Percentiles rank a stretch among this genome's conserved stretches.
Conservation (phyloP, 2,797 vertebrate genomes). For the Masticophis lateralis region DNA sequence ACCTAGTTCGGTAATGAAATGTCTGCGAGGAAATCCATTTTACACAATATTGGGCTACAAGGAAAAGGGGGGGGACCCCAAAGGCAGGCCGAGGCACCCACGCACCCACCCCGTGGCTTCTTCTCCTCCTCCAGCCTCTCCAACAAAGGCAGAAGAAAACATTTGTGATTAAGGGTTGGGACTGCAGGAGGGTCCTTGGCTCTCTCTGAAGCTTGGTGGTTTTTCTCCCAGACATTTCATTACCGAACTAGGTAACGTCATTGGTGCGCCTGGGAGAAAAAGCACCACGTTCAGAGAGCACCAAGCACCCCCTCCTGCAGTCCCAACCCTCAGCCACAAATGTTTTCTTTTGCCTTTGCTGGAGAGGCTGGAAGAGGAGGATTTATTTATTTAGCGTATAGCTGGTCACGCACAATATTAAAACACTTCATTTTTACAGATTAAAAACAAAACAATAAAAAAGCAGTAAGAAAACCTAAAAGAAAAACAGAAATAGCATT, state of each 20-base stretch:
- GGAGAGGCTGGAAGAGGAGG: background rate
- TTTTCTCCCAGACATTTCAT: background rate
- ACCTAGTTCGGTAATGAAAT: too few species aligned
- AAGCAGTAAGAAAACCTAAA: too few species aligned
- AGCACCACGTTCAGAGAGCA: background rate
- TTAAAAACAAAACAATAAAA: too few species aligned
- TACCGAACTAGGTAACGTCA: too few species aligned
- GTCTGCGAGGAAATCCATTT: too few species aligned
- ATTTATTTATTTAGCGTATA: too few species aligned
- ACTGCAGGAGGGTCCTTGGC: background rate
- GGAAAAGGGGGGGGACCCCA: too few species aligned
- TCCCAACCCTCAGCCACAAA: background rate
- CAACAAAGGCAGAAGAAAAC: background rate
- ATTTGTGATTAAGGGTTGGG: background rate
- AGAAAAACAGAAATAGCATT: too few species aligned
- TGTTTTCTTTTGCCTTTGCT: background rate
- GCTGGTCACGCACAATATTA: too few species aligned
- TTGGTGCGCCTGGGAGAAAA: background rate
- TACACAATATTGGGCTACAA: background rate
- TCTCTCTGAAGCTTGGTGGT: background rate
- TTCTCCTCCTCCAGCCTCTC: background rate
- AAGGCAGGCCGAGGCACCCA: background rate
- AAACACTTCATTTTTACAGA: too few species aligned
- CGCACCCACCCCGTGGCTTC: too few species aligned
- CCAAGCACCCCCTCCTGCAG: background rate